These are phyloP conservation scores for Tribolium madens DNA, from an alignment of 1,140 invertebrate species.

Conservation along the genomic window DNA sequence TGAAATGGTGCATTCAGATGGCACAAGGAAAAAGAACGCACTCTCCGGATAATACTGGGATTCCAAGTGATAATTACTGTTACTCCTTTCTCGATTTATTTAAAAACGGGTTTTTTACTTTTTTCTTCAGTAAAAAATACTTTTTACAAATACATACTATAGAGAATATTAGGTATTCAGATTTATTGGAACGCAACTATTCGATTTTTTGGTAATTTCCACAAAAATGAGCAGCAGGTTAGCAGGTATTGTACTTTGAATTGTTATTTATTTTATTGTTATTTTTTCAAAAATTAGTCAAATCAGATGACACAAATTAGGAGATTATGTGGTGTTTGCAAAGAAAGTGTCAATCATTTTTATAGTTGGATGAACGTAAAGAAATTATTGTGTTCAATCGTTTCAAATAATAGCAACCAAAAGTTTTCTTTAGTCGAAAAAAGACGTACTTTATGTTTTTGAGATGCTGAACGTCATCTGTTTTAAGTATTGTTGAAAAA, in stretches of 20 bases:
- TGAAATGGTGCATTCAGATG: conserved; percentile 3
- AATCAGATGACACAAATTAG: neutral
- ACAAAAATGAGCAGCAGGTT: neutral
- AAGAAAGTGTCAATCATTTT: neutral
- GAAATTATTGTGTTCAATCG: neutral
- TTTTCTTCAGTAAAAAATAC: too few species aligned
- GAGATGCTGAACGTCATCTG: too few species aligned
- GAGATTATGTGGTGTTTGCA: neutral
- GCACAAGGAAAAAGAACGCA: neutral
- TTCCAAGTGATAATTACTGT: neutral
- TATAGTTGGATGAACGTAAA: neutral
- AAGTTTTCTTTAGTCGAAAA: too few species aligned
- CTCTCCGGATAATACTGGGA: too few species aligned
- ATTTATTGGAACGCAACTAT: neutral
- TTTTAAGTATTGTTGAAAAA: too few species aligned
- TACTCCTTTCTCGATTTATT: neutral
- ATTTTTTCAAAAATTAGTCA: neutral
- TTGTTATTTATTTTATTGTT: neutral
- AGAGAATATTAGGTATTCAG: neutral
- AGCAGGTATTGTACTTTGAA: too few species aligned
- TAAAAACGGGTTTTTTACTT: too few species aligned
- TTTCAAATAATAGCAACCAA: neutral
- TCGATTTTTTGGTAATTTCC: neutral
- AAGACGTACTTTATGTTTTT: too few species aligned
- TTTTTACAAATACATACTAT: too few species aligned